Evolutionary conservation across 2,113 vertebrate genomes (phyloP), one percentile per base, ranked within the genome.

Genomic region (Psittacus erithacus): DNA sequence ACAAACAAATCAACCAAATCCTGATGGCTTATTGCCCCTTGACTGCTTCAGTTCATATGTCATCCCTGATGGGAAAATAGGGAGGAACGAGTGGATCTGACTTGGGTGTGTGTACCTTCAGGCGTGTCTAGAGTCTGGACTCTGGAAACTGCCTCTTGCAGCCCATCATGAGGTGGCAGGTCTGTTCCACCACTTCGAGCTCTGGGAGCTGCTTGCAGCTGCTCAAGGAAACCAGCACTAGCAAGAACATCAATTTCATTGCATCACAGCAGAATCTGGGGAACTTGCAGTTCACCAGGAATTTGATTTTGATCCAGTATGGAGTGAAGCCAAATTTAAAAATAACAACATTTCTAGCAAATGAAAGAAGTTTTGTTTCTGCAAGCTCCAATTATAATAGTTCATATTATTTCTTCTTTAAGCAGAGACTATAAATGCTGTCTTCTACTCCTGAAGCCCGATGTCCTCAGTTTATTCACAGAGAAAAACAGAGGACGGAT

Each of bases 211-310:
- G 68, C 63, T 59, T 57, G 70, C 67, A 85, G 84, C 75, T 93
- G 87, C 74, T 64, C 73, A 47, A 89, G 65, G 39, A 89, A 89
- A 87, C 11, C 74, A 87, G 57, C 29, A 24, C 53, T 57, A 76
- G 91, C 39, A 62, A 41, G 43, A 85, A 79, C 92, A 91, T 33
- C 52, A 52, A 53, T 80, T 85, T 92, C 65, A 89, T 10, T 82
- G 82, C 78, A 91, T 41, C 70, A 50, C 67, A 71, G 78, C 59
- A 91, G 49, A 86, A 88, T 57, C 70, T 33, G 46, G 46, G 16
- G 70, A 95, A 90, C 53, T 76, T 94, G 74, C 82, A 96, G 91
- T 38, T 93, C 63, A 79, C 76, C 78, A 87, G 78, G 92, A 95
- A 82, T 62, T 71, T 85, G 57, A 82, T 79, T 81, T 71, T 53